Evolutionary conservation across 2,888 invertebrate genomes (phyloP).

Genomic region (Cactoblastis cactorum): DNA sequence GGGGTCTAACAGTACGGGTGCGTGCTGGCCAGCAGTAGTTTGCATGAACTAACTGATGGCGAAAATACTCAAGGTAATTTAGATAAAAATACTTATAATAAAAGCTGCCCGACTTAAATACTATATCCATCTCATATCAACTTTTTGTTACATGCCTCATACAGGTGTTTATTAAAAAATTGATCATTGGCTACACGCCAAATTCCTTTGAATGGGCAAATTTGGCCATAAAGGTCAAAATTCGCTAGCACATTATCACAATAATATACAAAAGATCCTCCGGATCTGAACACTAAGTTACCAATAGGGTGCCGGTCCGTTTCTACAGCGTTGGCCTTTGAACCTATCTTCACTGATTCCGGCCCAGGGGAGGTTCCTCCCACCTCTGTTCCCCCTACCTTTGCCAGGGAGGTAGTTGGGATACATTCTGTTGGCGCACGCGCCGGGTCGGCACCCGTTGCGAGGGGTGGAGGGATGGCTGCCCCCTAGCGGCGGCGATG

Average conservation of each 20-base stretch:
- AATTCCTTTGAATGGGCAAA: not conserved
- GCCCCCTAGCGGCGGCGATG: slow-evolving; percentile 46
- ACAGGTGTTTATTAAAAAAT: not conserved
- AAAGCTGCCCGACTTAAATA: not conserved
- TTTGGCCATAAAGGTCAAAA: not conserved
- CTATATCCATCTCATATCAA: not conserved
- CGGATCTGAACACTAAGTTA: slow-evolving; percentile 28
- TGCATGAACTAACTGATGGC: too few relatives aligned
- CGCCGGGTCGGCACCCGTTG: slow-evolving; percentile 60
- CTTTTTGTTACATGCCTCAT: not conserved
- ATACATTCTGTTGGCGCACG: slow-evolving; percentile 52
- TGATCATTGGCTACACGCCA: not conserved
- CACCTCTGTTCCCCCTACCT: slow-evolving; percentile 47
- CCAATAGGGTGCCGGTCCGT: slow-evolving; percentile 65
- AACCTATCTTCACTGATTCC: slow-evolving; percentile 58
- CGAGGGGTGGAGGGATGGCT: slow-evolving; percentile 57
- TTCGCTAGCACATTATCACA: slow-evolving; percentile 3
- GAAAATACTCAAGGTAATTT: too few relatives aligned
- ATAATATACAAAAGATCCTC: not conserved
- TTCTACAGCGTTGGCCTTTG: slow-evolving; percentile 62
- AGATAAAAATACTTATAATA: not conserved
- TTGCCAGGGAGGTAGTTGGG: slow-evolving; percentile 51
- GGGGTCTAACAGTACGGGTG: too few relatives aligned
- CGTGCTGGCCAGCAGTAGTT: too few relatives aligned
- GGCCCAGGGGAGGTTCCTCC: slow-evolving; percentile 60